Evolutionary conservation across 2,888 invertebrate genomes (phyloP).

Genomic region (Eulithis prunata): DNA sequence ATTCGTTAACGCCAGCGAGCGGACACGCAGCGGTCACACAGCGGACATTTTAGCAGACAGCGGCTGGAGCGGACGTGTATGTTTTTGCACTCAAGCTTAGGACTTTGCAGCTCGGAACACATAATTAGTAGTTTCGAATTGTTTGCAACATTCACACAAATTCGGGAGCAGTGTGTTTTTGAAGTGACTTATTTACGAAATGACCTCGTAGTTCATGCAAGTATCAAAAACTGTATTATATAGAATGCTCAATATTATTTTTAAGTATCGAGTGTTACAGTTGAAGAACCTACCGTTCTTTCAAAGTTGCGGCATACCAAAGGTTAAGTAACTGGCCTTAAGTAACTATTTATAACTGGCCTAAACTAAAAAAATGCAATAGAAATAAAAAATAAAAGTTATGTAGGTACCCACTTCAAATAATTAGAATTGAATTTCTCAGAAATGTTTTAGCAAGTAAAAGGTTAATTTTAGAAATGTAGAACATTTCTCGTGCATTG

Average conservation of each 20-base stretch:
- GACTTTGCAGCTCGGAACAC: conserved; percentile 1
- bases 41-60: conserved; percentile 5
- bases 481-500: neutral
- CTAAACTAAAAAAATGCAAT: too few relatives aligned
- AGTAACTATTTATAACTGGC: too few relatives aligned
- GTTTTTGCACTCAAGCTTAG: conserved; percentile 22
- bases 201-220: neutral
- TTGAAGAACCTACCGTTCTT: too few relatives aligned
- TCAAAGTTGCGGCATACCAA: too few relatives aligned
- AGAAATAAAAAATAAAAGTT: too few relatives aligned
- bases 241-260: too few relatives aligned
- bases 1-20: conserved; percentile 31
- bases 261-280: too few relatives aligned
- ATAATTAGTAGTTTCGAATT: conserved; percentile 4
- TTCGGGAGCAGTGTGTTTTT: neutral
- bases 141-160: neutral
- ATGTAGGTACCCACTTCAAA: too few relatives aligned
- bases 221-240: too few relatives aligned
- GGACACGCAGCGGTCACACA: conserved; percentile 8
- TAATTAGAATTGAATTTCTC: too few relatives aligned
- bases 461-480: too few relatives aligned
- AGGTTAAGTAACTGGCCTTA: too few relatives aligned
- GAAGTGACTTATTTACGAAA: neutral
- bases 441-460: neutral
- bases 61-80: conserved; percentile 10